phyloP scores from a whole-genome alignment of 1,140 invertebrate species.

The Littorina saxatilis region DNA sequence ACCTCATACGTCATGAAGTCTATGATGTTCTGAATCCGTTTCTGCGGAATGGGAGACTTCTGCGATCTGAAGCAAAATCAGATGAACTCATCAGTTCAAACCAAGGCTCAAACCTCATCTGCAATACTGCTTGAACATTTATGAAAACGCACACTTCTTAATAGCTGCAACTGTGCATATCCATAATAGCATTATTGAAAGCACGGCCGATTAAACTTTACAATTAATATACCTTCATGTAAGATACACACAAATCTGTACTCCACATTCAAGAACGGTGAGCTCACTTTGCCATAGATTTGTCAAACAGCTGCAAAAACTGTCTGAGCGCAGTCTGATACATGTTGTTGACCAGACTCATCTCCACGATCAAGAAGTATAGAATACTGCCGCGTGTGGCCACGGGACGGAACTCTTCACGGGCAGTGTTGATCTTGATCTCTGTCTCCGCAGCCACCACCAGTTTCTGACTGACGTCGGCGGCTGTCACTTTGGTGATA shows the following conservation, averaged over 20 bases:
- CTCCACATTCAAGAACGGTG: too few relatives aligned
- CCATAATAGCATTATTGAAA: too few relatives aligned
- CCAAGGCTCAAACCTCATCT: too few relatives aligned
- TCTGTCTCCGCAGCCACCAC: slow-evolving; percentile 93
- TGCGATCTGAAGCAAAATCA: slow-evolving; percentile 67
- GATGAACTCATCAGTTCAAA: too few relatives aligned
- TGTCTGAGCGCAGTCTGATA: slow-evolving; percentile 97
- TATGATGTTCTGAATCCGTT: slow-evolving; percentile 92
- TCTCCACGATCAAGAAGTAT: slow-evolving; percentile 97
- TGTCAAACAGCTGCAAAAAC: slow-evolving; percentile 95
- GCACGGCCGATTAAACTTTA: too few relatives aligned
- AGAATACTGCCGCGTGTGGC: slow-evolving; percentile 94
- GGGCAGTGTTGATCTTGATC: slow-evolving; percentile 92
- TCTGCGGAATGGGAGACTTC: slow-evolving; percentile 82
- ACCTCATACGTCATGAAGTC: slow-evolving; percentile 93
- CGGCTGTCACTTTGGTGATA: slow-evolving; percentile 90
- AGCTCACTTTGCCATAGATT: slow-evolving; percentile 81
- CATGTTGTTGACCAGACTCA: slow-evolving; percentile 97
- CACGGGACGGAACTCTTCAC: slow-evolving; percentile 95
- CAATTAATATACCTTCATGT: too few relatives aligned
- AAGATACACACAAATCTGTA: too few relatives aligned
- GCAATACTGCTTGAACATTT: too few relatives aligned
- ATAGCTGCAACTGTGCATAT: too few relatives aligned
- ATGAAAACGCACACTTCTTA: too few relatives aligned
- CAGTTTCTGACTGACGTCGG: slow-evolving; percentile 95